Conservation (phyloP, 2,888 invertebrate species). For the Euplagia quadripunctaria region DNA sequence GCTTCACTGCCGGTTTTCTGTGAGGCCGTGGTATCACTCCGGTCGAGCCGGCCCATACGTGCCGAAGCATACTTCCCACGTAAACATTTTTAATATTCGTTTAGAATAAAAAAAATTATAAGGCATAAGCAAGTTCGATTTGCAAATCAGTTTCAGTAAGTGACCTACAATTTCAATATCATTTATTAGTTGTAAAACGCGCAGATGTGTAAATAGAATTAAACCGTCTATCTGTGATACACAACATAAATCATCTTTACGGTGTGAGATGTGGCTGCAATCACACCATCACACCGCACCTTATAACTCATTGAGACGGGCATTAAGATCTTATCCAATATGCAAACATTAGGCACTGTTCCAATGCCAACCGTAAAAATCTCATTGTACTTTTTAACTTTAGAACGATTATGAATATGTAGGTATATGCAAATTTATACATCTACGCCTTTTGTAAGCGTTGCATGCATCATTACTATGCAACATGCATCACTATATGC, state of each 20-base stretch:
- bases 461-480: too few relatives aligned
- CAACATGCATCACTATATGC: too few relatives aligned
- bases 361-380: constrained; percentile 15
- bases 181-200: not conserved
- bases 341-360: constrained; percentile 16
- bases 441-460: too few relatives aligned
- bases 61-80: too few relatives aligned
- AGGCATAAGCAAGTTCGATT: too few relatives aligned
- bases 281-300: constrained; percentile 10
- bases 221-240: not conserved
- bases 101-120: too few relatives aligned
- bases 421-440: too few relatives aligned
- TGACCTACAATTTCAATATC: constrained; percentile 1
- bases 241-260: constrained; percentile 17
- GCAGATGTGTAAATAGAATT: not conserved
- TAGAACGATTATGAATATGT: not conserved
- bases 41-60: too few relatives aligned
- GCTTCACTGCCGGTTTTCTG: too few relatives aligned
- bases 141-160: not conserved
- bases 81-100: too few relatives aligned
- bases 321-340: constrained; percentile 19
- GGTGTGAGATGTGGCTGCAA: constrained; percentile 9
- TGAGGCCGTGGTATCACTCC: too few relatives aligned
- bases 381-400: constrained; percentile 13
- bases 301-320: constrained; percentile 19